Base-by-base conservation (phyloP, 2,797 vertebrate genomes). In the Lutjanus campechanus region DNA sequence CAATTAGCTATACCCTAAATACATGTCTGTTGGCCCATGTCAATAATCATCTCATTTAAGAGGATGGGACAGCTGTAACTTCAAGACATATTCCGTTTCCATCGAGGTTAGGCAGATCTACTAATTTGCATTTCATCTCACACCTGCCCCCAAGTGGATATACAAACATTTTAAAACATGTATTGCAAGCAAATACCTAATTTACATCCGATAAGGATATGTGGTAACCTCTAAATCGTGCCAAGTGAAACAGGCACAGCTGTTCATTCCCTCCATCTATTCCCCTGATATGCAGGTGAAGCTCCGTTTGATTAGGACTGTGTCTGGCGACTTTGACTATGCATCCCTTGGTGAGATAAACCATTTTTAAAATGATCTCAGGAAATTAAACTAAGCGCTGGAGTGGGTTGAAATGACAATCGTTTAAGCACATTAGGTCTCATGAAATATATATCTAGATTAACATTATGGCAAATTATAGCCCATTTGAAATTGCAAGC, bases 1-100 rank as follows among this genome's bases (percentile, higher is more conserved):
- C 91, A 94, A 95, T 96, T 95, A 94, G 91, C 79, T 58, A 44
- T 72, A 78, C 72, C 85, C 81, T 77, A 77, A 88, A 88, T 44
- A 55, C 79, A 77, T 76, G 83, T 86, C 88, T 72, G 69, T 79
- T 87, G 86, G 85, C 80, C 83, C 77, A 61, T 84, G 91, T 95
- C 94, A 95, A 93, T 93, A 95, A 89, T 77, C 59, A 82, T 90
- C 87, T 83, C 49, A 79, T 84, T 81, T 59, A 85, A 84, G 84
- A 73, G 61, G 84, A 82, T 63, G 73, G 81, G 77, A 85, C 86
- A 88, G 88, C 89, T 89, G 85, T 40, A 86, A 83, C 83, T 83
- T 83, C 29, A 74, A 84, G 80, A 89, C 73, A 74, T 69, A 81
- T 79, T 90, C 81, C 51, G 68, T 87, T 85, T 81, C 76, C 82